phyloP scores from a whole-genome alignment of 2,888 invertebrate species.

The Limnephilus marmoratus region DNA sequence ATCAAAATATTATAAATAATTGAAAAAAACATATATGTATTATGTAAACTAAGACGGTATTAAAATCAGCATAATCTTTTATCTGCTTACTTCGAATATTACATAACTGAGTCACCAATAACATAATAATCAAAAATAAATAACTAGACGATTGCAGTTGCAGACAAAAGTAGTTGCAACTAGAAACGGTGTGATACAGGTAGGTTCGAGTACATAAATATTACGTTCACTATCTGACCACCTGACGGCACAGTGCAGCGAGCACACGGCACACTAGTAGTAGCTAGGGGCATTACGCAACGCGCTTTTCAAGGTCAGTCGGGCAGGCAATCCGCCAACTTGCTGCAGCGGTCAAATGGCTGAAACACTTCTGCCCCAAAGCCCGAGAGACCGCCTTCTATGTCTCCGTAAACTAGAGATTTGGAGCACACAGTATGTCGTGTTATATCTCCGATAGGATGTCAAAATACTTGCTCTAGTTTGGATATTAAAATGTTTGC shows the following conservation, averaged over 20 bases:
- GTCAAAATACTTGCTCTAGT: neutral
- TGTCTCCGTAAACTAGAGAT: neutral
- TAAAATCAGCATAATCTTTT: neutral
- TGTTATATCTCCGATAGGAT: neutral
- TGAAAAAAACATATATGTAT: too few species aligned
- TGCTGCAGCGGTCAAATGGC: neutral
- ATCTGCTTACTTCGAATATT: neutral
- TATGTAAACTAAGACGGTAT: too few species aligned
- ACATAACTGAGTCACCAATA: neutral
- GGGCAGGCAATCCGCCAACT: constrained; percentile 7
- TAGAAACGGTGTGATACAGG: neutral
- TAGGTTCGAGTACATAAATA: neutral
- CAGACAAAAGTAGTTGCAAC: neutral
- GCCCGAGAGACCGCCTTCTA: neutral
- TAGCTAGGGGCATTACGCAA: neutral
- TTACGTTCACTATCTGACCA: neutral
- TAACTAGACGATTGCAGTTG: neutral
- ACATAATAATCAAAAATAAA: neutral
- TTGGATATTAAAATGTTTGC: neutral
- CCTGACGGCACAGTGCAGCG: neutral
- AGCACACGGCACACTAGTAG: neutral
- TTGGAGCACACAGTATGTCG: neutral
- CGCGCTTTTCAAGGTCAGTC: neutral
- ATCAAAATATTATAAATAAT: too few species aligned
- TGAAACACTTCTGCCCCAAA: neutral